Base-by-base conservation (phyloP, 1,140 invertebrate species). In the Drosophila pseudoobscura region DNA sequence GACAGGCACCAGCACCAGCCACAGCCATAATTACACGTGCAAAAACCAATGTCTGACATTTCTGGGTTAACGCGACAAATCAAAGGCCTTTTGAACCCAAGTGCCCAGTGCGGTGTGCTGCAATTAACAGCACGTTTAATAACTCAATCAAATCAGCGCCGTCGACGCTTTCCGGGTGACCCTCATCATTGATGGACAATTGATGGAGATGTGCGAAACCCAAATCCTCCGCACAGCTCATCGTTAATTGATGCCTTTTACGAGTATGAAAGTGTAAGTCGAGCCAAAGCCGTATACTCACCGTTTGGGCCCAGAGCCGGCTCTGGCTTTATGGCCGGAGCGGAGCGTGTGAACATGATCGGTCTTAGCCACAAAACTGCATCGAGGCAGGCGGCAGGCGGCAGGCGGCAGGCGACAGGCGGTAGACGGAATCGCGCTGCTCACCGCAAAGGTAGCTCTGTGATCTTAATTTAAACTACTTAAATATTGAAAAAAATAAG, bases 1-100 rank as follows among this genome's bases (percentile, higher is more conserved):
- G 44, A 75, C 55, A 61, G 31, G 20, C 51, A 79, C 71, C 58
- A 66, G 61, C 35, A 49, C 53, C 54, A 53, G 31, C 61, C 26
- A 39, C 17, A 20, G 31, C 29, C 49, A 61, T 74, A 77, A 78
- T 78, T 78, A 76, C 70, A 78, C 60, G 77, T 78, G 56, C 80
- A 58, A 68, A 61, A 68, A 75, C 47, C 70, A 51, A 15, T 35
- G 51, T 9, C 72, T 77, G 83, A 88, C 83, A 88, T 59, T 88
- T 87, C 80, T 87, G 74, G 82, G 83, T 82, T 87, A 87, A 75
- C 50, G 65, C 75, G 83, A 87, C 82, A 80, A 64, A 87, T 61
- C 61, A 64, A 49, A 66, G 53, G 15, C 39, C 31, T 24, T 53
- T 41, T 44, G 49, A 26, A 26, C 24, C 24, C 24, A 5, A 26